These are phyloP conservation scores for Leucoraja ocellata DNA, from an alignment of 2,797 vertebrate species.

Conservation along the genomic window DNA sequence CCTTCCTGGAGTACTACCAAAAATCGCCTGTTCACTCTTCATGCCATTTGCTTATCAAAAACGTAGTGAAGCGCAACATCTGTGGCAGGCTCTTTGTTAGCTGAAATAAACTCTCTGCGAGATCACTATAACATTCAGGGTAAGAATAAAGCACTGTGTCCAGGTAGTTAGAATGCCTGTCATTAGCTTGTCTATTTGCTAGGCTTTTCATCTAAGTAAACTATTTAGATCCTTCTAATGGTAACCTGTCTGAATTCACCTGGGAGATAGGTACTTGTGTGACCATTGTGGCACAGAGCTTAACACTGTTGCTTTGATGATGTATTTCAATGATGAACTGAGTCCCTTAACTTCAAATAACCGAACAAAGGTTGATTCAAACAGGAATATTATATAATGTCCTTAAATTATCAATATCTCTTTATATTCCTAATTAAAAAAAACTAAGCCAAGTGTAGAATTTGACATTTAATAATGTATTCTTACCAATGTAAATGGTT, in stretches of 20 bases:
- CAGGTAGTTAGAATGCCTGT: slow-evolving; percentile 33
- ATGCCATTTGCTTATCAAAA: slow-evolving; percentile 14
- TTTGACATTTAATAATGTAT: slow-evolving; percentile 40
- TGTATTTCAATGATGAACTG: slow-evolving; percentile 34
- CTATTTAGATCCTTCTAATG: slow-evolving; percentile 37
- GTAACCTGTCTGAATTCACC: slow-evolving; percentile 34
- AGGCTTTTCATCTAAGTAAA: slow-evolving; percentile 38
- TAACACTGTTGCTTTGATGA: slow-evolving; percentile 34
- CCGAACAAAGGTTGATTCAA: slow-evolving; percentile 38
- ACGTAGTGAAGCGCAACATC: slow-evolving; percentile 18
- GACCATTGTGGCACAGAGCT: slow-evolving; percentile 22
- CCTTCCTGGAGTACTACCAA: not conserved
- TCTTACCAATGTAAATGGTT: slow-evolving; percentile 48
- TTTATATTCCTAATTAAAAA: slow-evolving; percentile 35
- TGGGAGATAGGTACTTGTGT: slow-evolving; percentile 25
- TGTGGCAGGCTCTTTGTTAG: slow-evolving; percentile 24
- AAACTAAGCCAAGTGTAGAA: slow-evolving; percentile 36
- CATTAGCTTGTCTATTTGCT: slow-evolving; percentile 38
- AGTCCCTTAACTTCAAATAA: slow-evolving; percentile 4
- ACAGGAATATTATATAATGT: slow-evolving; percentile 33
- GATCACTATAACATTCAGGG: slow-evolving; percentile 31
- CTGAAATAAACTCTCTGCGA: slow-evolving; percentile 1
- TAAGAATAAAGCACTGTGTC: slow-evolving; percentile 34
- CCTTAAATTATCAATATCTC: slow-evolving; percentile 32
- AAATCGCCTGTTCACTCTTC: slow-evolving; percentile 28